Evolutionary conservation across 1,140 invertebrate genomes (phyloP).

Genomic region (Lepidostoma basale): DNA sequence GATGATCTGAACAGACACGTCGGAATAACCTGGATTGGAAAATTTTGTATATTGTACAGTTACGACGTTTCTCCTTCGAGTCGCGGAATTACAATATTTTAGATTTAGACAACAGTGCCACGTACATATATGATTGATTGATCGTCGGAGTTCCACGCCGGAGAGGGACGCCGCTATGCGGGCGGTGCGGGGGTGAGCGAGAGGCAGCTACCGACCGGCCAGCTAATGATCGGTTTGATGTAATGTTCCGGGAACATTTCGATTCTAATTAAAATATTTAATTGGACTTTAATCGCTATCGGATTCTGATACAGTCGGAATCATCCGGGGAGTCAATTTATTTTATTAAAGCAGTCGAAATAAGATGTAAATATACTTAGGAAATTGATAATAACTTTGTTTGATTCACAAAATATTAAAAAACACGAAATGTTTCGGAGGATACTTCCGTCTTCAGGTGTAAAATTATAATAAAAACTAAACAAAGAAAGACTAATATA

Average conservation of each 20-base stretch:
- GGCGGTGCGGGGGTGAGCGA: not conserved
- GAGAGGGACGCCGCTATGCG: constrained; percentile 5
- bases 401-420: no score
- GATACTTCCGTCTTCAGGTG: no score
- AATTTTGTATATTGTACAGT: no score
- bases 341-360: no score
- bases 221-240: constrained; percentile 15
- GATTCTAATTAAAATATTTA: constrained; percentile 29
- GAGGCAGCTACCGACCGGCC: not conserved
- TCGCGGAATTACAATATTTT: constrained; percentile 12
- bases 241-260: constrained; percentile 23
- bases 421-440: no score
- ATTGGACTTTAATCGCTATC: constrained; percentile 20
- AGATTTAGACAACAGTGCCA: constrained; percentile 23
- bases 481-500: no score
- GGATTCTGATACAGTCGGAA: constrained; percentile 1
- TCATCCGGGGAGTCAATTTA: not conserved
- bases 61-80: not conserved
- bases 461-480: no score
- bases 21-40: no score
- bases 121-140: constrained; percentile 18
- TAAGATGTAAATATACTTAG: no score
- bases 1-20: no score
- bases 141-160: not conserved
- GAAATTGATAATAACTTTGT: no score